Evolutionary conservation across 1,140 invertebrate genomes (phyloP).

Genomic region (Plutomurus gul): DNA sequence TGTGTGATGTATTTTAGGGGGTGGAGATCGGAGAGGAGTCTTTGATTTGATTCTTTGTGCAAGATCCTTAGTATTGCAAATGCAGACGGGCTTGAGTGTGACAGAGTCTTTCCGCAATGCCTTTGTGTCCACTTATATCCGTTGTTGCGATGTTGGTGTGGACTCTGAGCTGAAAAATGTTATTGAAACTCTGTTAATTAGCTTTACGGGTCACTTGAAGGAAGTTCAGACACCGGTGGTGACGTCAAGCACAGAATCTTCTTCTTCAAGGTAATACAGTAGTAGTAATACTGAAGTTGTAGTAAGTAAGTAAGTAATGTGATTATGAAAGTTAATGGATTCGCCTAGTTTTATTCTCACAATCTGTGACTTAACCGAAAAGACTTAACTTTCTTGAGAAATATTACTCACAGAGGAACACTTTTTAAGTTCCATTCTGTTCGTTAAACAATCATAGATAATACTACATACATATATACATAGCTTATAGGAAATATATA

Average conservation of each 20-base stretch:
- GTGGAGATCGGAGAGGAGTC: neutral
- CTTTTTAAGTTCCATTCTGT: too few species aligned
- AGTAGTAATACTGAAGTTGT: neutral
- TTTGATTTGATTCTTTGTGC: neutral
- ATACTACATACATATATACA: too few species aligned
- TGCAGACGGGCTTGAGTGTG: neutral
- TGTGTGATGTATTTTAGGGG: neutral
- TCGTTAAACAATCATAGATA: too few species aligned
- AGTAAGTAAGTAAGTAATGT: too few species aligned
- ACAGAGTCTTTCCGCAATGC: neutral
- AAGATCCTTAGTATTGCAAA: neutral
- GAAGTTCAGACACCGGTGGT: neutral
- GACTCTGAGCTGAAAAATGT: neutral
- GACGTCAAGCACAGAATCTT: neutral
- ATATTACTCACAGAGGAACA: too few species aligned
- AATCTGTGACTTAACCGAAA: neutral
- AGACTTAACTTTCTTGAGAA: too few species aligned
- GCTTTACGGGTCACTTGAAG: neutral
- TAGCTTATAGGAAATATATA: neutral
- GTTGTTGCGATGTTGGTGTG: neutral
- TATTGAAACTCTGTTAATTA: slow-evolving; percentile 12
- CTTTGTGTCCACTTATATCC: neutral
- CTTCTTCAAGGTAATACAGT: neutral
- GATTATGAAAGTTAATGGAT: slow-evolving; percentile 4
- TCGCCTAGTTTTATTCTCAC: neutral